These are phyloP conservation scores for Eupleurogrammus muticus DNA, from an alignment of 2,797 vertebrate species.

Conservation along the genomic window DNA sequence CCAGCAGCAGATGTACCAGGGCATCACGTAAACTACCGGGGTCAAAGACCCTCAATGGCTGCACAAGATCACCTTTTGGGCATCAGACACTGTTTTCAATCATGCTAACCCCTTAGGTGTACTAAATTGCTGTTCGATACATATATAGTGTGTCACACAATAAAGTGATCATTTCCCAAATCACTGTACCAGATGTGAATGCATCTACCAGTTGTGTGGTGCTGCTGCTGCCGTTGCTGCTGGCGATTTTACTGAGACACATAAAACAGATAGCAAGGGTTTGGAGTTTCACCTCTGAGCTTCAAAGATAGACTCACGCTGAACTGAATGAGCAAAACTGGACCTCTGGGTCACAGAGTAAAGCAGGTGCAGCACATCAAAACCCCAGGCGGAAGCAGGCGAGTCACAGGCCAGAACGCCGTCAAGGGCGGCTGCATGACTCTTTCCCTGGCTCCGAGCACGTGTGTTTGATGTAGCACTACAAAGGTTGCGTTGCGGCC, in stretches of 20 bases:
- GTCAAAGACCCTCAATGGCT: constrained; percentile 53
- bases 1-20: constrained; percentile 42
- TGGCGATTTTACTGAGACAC: constrained; percentile 69
- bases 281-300: constrained; percentile 62
- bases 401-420: constrained; percentile 41
- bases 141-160: constrained; percentile 79
- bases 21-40: constrained; percentile 42
- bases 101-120: constrained; percentile 71
- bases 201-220: constrained; percentile 65
- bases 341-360: constrained; percentile 59
- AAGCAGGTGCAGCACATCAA: constrained; percentile 73
- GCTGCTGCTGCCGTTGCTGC: constrained; percentile 49
- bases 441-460: constrained; percentile 16
- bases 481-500: constrained; percentile 50
- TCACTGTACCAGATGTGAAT: constrained; percentile 76
- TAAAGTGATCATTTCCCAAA: constrained; percentile 75
- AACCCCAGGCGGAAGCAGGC: constrained; percentile 52
- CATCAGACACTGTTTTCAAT: constrained; percentile 72
- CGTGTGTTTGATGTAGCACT: constrained; percentile 48
- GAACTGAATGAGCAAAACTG: constrained; percentile 57
- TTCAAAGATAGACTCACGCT: constrained; percentile 69
- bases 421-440: constrained; percentile 20
- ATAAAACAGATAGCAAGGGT: constrained; percentile 75
- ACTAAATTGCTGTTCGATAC: constrained; percentile 77
- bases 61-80: constrained; percentile 59